Evolutionary conservation across 2,888 invertebrate species (phyloP), one percentile per base, ranked within the genome.

Genomic region (Pammene aurita): DNA sequence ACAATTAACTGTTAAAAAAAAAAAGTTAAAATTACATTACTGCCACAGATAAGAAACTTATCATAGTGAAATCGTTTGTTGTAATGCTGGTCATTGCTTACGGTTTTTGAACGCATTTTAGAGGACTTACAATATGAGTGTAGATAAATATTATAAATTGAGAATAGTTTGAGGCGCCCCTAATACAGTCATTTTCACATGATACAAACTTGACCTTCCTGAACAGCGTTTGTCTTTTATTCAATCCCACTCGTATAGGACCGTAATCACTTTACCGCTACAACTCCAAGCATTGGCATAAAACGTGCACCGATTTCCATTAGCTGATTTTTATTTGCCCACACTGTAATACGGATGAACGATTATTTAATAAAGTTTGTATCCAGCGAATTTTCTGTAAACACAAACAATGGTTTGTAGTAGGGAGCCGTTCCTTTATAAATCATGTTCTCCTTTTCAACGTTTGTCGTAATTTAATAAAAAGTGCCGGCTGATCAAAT

Each of bases 381-480:
- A 44, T 56, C 38, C 55, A 46, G 57, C 54, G 42, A 63, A 57
- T 63, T 63, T 68, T 44, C 57, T 44, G 68, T 62, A 74, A 72
- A 77, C 66, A 78, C 70, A 78, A 81, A 79, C 80, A 82, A 80
- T 74, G 72, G 74, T 74, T 76, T 78, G 77, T 74, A 79, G 76
- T 76, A 77, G 64, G 71, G 48, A 62, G 38, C 67, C 66, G 58
- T 55, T 63, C 73, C 73, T 77, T 81, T 80, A 81, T 78, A 77
- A 83, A 84, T 81, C 78, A 78, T 71, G 71, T 72, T 77, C 74
- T 74, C 77, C 76, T 77, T 26, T 80, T 79, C 74, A 72, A 72
- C 75, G 74, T 75, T 77, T 72, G 73, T 72, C 69, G 66, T 78
- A 78, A 81, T 80, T 80, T 79, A 80, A 81, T 81, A 79, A 80